Conservation (phyloP, 1,140 invertebrate species). For the Ruditapes philippinarum region DNA sequence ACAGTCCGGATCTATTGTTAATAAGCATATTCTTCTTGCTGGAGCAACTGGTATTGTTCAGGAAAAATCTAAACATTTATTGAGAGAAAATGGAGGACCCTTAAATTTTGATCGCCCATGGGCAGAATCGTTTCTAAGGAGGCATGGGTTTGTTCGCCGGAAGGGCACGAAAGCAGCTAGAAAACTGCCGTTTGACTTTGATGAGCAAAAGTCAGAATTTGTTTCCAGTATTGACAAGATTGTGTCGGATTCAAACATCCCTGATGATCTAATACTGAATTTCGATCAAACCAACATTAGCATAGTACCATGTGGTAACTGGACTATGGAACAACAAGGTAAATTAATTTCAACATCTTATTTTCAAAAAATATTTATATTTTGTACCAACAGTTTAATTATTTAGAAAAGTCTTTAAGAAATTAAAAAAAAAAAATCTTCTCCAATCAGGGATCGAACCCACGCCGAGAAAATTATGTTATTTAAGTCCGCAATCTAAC, state of each 20-base stretch:
- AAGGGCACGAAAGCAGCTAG: not conserved
- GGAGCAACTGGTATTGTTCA: not conserved
- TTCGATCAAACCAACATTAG: not conserved
- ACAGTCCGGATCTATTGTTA: not conserved
- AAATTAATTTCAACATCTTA: no score
- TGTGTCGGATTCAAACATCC: not conserved
- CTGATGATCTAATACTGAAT: not conserved
- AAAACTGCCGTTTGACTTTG: not conserved
- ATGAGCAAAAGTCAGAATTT: not conserved
- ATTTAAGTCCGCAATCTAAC: no score
- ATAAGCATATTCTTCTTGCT: not conserved
- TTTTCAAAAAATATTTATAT: no score
- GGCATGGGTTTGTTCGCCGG: not conserved
- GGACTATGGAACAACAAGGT: not conserved
- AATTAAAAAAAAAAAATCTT: no score
- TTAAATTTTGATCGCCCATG: not conserved
- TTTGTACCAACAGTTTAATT: no score
- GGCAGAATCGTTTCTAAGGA: not conserved
- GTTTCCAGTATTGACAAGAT: not conserved
- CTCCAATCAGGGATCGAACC: no score
- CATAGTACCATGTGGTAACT: no score
- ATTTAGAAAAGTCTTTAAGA: no score
- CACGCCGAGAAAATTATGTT: no score
- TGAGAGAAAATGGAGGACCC: not conserved
- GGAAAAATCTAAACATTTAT: not conserved